These are phyloP conservation scores for Pantala flavescens DNA, from an alignment of 1,140 invertebrate species.

Conservation along the genomic window DNA sequence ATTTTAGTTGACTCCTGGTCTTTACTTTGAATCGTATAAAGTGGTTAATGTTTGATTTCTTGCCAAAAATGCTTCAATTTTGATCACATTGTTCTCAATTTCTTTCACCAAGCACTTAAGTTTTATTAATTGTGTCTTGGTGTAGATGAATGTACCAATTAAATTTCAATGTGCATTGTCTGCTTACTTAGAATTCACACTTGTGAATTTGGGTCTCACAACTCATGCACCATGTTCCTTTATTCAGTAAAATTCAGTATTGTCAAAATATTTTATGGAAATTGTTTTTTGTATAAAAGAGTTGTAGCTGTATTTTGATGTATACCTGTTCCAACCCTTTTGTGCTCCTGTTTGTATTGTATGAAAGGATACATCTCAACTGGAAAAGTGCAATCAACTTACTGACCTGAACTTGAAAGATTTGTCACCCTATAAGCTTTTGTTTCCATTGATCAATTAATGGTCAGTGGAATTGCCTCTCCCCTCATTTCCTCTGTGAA, in stretches of 20 bases:
- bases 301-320: neutral
- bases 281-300: neutral
- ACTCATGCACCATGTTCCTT: neutral
- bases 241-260: neutral
- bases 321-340: neutral
- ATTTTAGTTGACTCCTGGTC: neutral
- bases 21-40: neutral
- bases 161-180: neutral
- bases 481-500: too few relatives aligned
- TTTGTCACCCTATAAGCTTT: too few relatives aligned
- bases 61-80: neutral
- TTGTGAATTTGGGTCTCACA: neutral
- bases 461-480: too few relatives aligned
- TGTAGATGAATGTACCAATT: neutral
- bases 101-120: neutral
- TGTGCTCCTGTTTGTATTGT: neutral
- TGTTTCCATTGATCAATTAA: too few relatives aligned
- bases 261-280: neutral
- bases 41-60: neutral
- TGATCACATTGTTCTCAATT: neutral
- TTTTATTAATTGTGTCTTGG: slow-evolving; percentile 6
- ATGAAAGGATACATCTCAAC: neutral
- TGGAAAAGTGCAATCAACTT: too few relatives aligned
- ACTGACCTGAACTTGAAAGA: too few relatives aligned
- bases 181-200: neutral